Base-by-base conservation (phyloP, 2,113 vertebrate genomes). In the Anolis carolinensis region DNA sequence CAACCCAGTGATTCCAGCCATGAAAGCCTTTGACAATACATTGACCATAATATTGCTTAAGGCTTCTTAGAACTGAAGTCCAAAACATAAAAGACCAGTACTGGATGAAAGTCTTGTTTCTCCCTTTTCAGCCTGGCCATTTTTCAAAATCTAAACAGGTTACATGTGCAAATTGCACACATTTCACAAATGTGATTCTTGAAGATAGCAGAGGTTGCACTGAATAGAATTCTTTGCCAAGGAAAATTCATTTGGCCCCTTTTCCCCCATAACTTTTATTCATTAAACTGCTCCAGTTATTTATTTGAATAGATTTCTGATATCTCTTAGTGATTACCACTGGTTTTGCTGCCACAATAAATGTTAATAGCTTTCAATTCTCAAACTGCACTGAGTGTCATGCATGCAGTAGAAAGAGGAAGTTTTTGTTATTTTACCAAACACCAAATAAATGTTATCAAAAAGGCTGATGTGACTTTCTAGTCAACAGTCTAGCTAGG, bases 401-500 rank as follows among this genome's bases (percentile, higher is more conserved):
- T 74, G 8, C 9, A 34, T 44, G 34, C 34, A 68, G 1, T 9
- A 68, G 27, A 30, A 68, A 27, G 65, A 27, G 65, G 25, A 30
- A 4, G 7, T 8, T 68, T 59, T 59, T 59, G 52, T 55, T 55
- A 14, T 59, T 59, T 59, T 59, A 59, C 55, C 14, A 59, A 59
- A 59, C 18, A 18, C 55, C 55, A 68, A 25, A 68, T 68, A 79
- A 55, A 21, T 34, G 81, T 2, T 72, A 79, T 68, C 44, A 84
- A 81, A 86, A 30, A 27, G 68, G 79, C 73, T 62, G 68, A 11
- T 23, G 79, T 80, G 77, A 71, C 4, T 0, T 72, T 84, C 83
- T 87, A 85, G 20, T 52, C 73, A 91, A 87, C 27, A 80, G 6
- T 78, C 68, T 89, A 68, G 79, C 68, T 65, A 82, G 71, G 63